phyloP scores from a whole-genome alignment of 2,888 invertebrate genomes.

The Drosophila pseudotalamancana region DNA sequence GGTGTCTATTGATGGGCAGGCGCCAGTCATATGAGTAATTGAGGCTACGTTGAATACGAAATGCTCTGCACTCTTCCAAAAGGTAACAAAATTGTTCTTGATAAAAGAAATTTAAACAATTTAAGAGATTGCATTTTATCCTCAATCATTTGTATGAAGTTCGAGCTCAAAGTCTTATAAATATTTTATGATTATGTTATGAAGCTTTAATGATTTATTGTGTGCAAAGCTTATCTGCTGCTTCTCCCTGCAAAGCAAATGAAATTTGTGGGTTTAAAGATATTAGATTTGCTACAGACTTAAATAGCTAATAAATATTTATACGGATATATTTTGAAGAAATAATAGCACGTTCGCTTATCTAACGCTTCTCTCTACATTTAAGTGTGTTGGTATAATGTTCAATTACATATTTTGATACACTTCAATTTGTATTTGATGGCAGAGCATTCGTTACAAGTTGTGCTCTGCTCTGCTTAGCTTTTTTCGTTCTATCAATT shows the following conservation, averaged over 20 bases:
- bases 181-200: neutral
- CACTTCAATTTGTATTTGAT: slow-evolving; percentile 25
- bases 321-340: neutral
- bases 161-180: neutral
- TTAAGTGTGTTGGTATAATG: neutral
- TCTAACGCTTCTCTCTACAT: neutral
- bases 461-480: neutral
- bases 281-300: too few species aligned
- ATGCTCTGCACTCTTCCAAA: slow-evolving; percentile 21
- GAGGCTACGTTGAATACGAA: slow-evolving; percentile 17
- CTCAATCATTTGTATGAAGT: neutral
- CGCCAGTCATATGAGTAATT: slow-evolving; percentile 55
- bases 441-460: slow-evolving; percentile 11
- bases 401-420: slow-evolving; percentile 28
- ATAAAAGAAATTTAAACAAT: neutral
- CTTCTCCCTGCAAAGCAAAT: neutral
- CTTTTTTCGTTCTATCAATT: slow-evolving; percentile 34
- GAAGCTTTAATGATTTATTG: neutral
- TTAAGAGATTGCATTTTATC: slow-evolving; percentile 2
- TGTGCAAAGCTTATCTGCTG: neutral
- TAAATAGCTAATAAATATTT: too few species aligned
- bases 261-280: too few species aligned
- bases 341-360: neutral
- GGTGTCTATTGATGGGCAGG: slow-evolving; percentile 57
- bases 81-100: neutral